Evolutionary conservation across 2,888 invertebrate genomes (phyloP).

Genomic region (Pherbina coryleti): DNA sequence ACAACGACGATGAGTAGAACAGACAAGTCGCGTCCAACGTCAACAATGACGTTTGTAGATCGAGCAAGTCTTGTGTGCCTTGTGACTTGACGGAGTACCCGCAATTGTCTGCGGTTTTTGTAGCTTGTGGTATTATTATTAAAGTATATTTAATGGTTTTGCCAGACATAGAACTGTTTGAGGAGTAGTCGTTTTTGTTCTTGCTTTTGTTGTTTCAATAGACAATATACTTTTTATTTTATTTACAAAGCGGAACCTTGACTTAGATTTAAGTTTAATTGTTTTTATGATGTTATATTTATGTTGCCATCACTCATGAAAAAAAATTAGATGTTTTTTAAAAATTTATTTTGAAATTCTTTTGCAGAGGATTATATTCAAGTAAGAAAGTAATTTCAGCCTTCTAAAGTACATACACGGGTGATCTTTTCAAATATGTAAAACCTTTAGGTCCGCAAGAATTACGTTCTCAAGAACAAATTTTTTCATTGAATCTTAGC

Average conservation of each 20-base stretch:
- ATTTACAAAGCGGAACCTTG: slow-evolving; percentile 21
- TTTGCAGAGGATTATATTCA: too few species aligned
- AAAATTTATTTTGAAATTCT: background rate
- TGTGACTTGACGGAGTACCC: background rate
- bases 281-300: background rate
- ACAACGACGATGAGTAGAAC: background rate
- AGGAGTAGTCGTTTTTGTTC: background rate
- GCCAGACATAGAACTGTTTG: background rate
- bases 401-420: too few species aligned
- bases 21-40: slow-evolving; percentile 21
- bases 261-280: slow-evolving; percentile 13
- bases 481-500: too few species aligned
- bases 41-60: slow-evolving; percentile 35
- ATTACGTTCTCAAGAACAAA: too few species aligned
- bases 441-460: too few species aligned
- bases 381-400: too few species aligned
- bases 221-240: background rate
- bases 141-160: background rate
- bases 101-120: slow-evolving; percentile 17
- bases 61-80: slow-evolving; percentile 13
- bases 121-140: background rate
- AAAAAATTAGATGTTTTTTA: background rate
- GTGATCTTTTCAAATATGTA: too few species aligned
- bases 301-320: background rate
- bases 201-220: background rate